Base-by-base conservation (phyloP, 2,888 invertebrate species). In the Mamestra brassicae region DNA sequence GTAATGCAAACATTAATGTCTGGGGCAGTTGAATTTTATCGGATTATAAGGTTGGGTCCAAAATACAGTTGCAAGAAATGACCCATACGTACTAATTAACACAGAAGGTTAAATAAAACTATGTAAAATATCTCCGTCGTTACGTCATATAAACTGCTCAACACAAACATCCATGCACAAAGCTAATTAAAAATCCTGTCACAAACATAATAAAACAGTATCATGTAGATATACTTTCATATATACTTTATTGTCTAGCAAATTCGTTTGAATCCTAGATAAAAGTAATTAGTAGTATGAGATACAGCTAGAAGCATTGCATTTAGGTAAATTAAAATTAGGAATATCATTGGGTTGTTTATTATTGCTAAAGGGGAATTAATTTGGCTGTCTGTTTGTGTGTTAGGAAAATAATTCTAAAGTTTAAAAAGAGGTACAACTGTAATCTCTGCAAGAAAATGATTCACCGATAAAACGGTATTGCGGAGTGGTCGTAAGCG, bases 221-320 rank as follows among this genome's bases (percentile, higher is more conserved):
- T 0, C 54, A 74, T 34, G 17, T 52, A 61, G 55, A 74, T 60
- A n/a, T 65, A 65, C 42, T 55, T 65, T 74, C 50, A 2, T 11
- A 50, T 17, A 26, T 55, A 64, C 74, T 61, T 47, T 52, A 36
- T 61, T 61, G 13, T 66, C 26, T 13, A 47, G 13, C 47, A 65
- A 64, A 65, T 64, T 64, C 1, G 8, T 72, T 77, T 61, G 36
- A 74, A 61, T 77, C 36, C 36, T 80, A 52, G 45, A 17, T 36
- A 4, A 45, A 68, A 8, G 26, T 78, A 74, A 79, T 81, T 83
- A 81, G 83, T 15, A 62, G 36, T 74, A 71, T 69, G 61, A 55
- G 4, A 55, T 55, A 68, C 45, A 6, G 61, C 7, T 36, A 50
- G 50, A n/a, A 52, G 65, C 80, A 15, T 60, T 74, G 67, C 58